Conservation (phyloP, 2,797 vertebrate genomes). For the Pseudotriccus pelzelni region DNA sequence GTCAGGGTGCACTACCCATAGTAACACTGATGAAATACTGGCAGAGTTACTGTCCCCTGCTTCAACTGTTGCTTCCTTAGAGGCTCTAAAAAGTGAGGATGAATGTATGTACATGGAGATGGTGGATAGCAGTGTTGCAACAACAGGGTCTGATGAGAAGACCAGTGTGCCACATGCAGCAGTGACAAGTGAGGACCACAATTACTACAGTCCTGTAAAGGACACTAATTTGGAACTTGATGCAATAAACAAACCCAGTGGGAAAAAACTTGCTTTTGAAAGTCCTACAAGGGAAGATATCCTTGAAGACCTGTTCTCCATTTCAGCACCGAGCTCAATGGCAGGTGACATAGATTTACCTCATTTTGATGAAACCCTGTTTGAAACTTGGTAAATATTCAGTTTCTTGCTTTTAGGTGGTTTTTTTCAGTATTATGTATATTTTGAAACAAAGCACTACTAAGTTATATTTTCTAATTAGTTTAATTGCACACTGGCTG, state of each 20-base stretch:
- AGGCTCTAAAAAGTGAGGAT: conserved; percentile 65
- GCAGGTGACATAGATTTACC: conserved; percentile 78
- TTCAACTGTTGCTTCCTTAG: conserved; percentile 75
- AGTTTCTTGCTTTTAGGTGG: neutral
- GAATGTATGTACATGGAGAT: conserved; percentile 76
- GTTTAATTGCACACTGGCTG: conserved; percentile 47
- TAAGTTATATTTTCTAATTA: conserved; percentile 51
- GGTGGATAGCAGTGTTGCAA: conserved; percentile 15
- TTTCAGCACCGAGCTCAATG: conserved; percentile 70
- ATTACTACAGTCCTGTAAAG: conserved; percentile 45
- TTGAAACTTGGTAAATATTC: conserved; percentile 72
- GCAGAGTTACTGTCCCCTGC: conserved; percentile 85
- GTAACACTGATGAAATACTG: conserved; percentile 80
- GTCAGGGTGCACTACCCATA: conserved; percentile 61
- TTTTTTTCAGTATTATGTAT: conserved; percentile 48
- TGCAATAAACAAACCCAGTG: neutral
- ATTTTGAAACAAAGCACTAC: conserved; percentile 46
- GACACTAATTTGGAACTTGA: neutral
- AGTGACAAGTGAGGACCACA: neutral
- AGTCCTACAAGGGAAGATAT: conserved; percentile 72
- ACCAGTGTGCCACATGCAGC: neutral
- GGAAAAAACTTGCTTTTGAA: conserved; percentile 48
- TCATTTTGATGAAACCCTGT: conserved; percentile 82
- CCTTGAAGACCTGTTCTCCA: conserved; percentile 84
- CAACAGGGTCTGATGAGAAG: neutral